Conservation (phyloP, 2,113 vertebrate genomes). For the Glaucomys volans region DNA sequence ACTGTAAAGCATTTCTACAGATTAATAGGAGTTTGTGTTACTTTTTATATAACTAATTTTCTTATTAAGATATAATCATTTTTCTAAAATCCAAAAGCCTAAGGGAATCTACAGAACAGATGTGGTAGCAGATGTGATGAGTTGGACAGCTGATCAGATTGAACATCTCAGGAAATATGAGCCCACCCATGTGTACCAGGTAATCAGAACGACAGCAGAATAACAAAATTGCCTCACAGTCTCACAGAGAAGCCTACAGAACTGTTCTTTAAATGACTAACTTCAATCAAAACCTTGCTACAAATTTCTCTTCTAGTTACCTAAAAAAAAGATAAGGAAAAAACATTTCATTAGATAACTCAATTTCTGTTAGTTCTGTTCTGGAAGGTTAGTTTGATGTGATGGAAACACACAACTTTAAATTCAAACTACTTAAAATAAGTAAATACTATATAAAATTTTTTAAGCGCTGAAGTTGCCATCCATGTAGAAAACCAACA, state of each 20-base stretch:
- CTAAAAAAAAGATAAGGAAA: neutral
- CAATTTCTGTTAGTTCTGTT: too few species aligned
- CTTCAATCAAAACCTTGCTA: conserved; percentile 36
- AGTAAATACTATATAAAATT: conserved; percentile 34
- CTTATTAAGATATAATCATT: conserved; percentile 56
- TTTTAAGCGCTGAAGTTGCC: neutral
- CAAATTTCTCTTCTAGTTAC: neutral
- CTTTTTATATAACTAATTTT: conserved; percentile 68
- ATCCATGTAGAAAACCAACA: conserved; percentile 18
- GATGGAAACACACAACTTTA: conserved; percentile 6
- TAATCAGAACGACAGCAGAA: conserved; percentile 59
- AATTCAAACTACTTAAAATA: conserved; percentile 39
- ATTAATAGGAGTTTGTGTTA: neutral
- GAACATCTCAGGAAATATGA: conserved; percentile 65
- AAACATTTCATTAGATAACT: neutral
- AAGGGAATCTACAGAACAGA: conserved; percentile 51
- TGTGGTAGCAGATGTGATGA: conserved; percentile 70
- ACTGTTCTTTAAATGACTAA: conserved; percentile 52
- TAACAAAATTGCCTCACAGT: conserved; percentile 20
- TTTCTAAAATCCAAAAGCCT: conserved; percentile 55
- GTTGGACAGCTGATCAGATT: conserved; percentile 49
- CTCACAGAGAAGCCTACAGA: neutral
- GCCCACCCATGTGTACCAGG: neutral
- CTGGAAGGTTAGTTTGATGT: conserved; percentile 47
- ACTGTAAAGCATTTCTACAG: conserved; percentile 48